Percentiles rank a stretch among this genome's conserved stretches.
These are phyloP conservation scores for Trichosurus vulpecula DNA, from an alignment of 2,797 vertebrate species.

Conservation along the genomic window DNA sequence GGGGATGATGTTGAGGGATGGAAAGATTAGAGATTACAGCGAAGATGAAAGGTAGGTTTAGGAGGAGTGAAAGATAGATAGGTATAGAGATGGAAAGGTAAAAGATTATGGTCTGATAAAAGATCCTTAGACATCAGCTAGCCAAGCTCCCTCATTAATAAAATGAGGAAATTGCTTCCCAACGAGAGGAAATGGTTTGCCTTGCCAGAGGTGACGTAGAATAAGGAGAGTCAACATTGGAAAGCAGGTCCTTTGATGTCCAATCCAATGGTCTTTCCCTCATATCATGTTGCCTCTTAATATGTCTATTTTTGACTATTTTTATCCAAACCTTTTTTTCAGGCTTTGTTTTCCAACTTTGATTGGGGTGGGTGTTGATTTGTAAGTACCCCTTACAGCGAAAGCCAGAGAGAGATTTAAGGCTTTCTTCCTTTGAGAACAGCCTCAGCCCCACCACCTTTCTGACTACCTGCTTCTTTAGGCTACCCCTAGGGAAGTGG, in stretches of 20 bases:
- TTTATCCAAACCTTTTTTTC: constrained; percentile 61
- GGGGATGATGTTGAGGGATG: not conserved
- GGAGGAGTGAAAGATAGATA: not conserved
- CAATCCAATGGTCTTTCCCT: not conserved
- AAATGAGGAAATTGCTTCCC: not conserved
- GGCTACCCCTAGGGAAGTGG: constrained; percentile 15
- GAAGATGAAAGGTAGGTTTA: not conserved
- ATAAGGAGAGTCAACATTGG: not conserved
- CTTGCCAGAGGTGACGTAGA: not conserved
- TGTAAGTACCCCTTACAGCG: constrained; percentile 51
- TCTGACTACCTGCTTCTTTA: constrained; percentile 45
- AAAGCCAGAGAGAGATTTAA: constrained; percentile 75
- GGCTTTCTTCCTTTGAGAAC: constrained; percentile 74
- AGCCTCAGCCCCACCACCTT: constrained; percentile 54
- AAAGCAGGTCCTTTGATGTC: not conserved
- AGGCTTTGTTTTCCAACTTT: constrained; percentile 49
- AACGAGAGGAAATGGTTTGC: not conserved
- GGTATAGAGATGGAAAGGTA: not conserved
- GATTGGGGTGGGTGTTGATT: not conserved
- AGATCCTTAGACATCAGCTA: not conserved
- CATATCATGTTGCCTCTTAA: not conserved
- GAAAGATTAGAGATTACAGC: not conserved
- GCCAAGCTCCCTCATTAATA: not conserved
- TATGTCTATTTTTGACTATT: not conserved
- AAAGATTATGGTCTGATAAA: not conserved